Evolutionary conservation across 2,797 vertebrate genomes (phyloP), one percentile per base, ranked within the genome.

Genomic region (Coilia nasus): DNA sequence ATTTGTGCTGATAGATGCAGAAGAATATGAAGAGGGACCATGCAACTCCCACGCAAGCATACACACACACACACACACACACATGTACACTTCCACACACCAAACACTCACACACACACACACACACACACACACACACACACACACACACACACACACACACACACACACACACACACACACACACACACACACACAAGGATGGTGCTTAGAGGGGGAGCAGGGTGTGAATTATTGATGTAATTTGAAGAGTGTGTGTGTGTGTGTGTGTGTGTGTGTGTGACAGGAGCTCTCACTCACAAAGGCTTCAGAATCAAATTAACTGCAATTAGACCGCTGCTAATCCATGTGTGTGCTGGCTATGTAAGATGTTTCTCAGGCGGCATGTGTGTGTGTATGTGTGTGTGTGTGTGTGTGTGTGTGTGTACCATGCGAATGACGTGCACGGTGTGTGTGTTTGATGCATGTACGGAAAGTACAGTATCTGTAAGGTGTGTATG

Each of bases 181-280:
- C 25, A 35, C 67, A 35, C 67, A 71, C 67, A 71, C 67, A 35
- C 28, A 71, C 67, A 17, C 28, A 35, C 17, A 21, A 41, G 9
- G 71, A 78, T 78, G 35, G 0, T 31, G 67, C 35, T 41, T 17
- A 41, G 31, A 44, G 14, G 35, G 35, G 17, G 31, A 78, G 31
- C 31, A 6, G 15, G 17, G 71, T 78, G 71, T 78, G 71, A 78
- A 78, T 78, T 78, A 78, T 78, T 78, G 71, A 78, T 41, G 35
- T 44, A 78, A 78, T 78, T 78, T 78, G 71, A 78, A 54, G 50
- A 10, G 50, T 54, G 71, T 41, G 28, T 25, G 14, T 35, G 35
- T 21, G 17, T 44, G 19, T 41, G 35, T 41, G 50, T 54, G 50
- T 54, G 71, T 41, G 28, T 31, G 14, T 35, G 35, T 21, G 17